Base-by-base conservation (phyloP, 2,113 vertebrate genomes). In the Castor canadensis region DNA sequence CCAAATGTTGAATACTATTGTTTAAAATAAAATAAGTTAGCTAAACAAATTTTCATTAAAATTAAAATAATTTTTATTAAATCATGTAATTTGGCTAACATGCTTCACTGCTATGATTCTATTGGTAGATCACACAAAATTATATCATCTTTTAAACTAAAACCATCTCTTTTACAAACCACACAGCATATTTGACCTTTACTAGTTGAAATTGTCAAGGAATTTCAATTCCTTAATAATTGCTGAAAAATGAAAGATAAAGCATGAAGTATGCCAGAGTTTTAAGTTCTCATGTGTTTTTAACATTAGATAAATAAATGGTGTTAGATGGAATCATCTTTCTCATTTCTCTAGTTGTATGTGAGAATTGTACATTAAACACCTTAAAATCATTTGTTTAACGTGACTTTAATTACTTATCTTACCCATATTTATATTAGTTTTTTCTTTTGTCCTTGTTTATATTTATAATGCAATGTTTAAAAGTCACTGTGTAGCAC, bases 211-310 rank as follows among this genome's bases (percentile, higher is more conserved):
- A 73, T 16, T 60, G 11, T 75, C 19, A 66, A 88, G 60, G 5
- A 89, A 93, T 87, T 89, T 91, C 85, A 91, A 58, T 45, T 19
- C 28, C 80, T 54, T 62, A 86, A 60, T 64, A 75, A 19, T 77
- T 96, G 9, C 26, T 87, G 93, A 84, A 58, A 92, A 84, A 75
- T 87, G 43, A 76, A 86, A 83, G 85, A 47, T 38, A 60, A 94
- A 45, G 0, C 9, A 79, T 17, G 73, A 15, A 4, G 11, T 19
- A 24, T 58, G 28, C 35, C 32, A 60, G 24, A 28, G n/a, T 80
- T 87, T 81, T 80, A 84, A 67, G 9, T 58, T 13, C 24, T 24
- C 6, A 9, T 32, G 6, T 40, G 2, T 30, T 0, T 19, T 91
- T 91, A 1, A 22, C 76, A 26, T 67, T 77, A 54, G 19, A n/a